Base-by-base conservation (phyloP, 2,113 vertebrate genomes). In the Anguilla rostrata region DNA sequence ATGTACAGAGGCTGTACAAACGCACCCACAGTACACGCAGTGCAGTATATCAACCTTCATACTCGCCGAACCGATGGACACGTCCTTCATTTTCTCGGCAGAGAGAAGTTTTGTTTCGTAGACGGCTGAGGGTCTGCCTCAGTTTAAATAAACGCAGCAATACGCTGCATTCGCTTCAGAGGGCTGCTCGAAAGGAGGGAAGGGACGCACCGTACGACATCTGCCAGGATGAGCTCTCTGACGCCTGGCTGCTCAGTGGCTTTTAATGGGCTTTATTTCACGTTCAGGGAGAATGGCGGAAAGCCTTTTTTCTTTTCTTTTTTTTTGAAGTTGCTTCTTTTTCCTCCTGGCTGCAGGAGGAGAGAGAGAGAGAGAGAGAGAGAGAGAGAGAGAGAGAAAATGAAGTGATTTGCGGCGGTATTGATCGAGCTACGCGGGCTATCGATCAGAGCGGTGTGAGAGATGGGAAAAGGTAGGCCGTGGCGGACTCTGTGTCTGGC, bases 371-470 rank as follows among this genome's bases (percentile, higher is more conserved):
- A 34, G 34, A 34, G 34, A 34, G 34, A 34, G 57, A 14, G 43
- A 9, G 43, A 46, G 18, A 84, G 81, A 89, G 78, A 90, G 90
- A 89, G 84, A 91, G 89, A 91, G 87, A 92, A 94, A 95, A 94
- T 93, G 89, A 93, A 94, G 93, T 94, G 93, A 94, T 95, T 93
- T 95, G 92, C 88, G 92, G 91, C 88, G 53, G 14, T 90, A 95
- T 95, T 63, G 94, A 95, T 94, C 85, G 7, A 60, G 14, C n/a
- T 9, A 90, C 49, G 15, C 88, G 14, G 84, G 88, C n/a, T 94
- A 96, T 96, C 92, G 94, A 95, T 94, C 92, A 92, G 88, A 84
- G 87, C 83, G 78, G 71, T 75, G 86, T 83, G 90, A 86, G 88
- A 87, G 89, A 89, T 85, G 87, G 86, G 87, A 85, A 84, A 88